A percentile compares a stretch with the other conserved stretches of the same genome.
Evolutionary conservation across 2,888 invertebrate species (phyloP).

Genomic region (Megamerina dolium): DNA sequence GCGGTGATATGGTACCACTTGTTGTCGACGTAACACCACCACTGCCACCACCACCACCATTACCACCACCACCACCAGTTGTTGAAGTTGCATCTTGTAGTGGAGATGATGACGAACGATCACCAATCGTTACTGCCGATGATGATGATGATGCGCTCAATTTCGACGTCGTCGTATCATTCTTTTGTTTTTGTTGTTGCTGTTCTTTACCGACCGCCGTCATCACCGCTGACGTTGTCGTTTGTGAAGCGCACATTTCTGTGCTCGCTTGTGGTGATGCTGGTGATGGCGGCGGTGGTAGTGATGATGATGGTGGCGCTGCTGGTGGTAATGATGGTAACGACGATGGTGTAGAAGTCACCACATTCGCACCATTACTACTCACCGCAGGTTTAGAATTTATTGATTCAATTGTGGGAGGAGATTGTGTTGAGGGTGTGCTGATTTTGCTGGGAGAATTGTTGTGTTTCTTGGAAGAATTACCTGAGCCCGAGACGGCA

Average conservation of each 20-base stretch:
- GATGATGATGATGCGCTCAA: slow-evolving; percentile 9
- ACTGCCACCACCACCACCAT: too few relatives aligned
- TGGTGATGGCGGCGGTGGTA: slow-evolving; percentile 11
- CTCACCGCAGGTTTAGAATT: too few relatives aligned
- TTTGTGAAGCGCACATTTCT: not conserved
- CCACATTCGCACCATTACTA: slow-evolving; percentile 11
- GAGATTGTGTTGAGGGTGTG: not conserved
- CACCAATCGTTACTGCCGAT: slow-evolving; percentile 12
- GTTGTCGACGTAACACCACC: slow-evolving; percentile 45
- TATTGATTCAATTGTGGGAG: slow-evolving; percentile 3
- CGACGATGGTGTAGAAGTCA: too few relatives aligned
- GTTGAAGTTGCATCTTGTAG: slow-evolving; percentile 27
- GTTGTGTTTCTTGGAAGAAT: slow-evolving; percentile 8
- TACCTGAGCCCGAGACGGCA: slow-evolving; percentile 15
- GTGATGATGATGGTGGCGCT: slow-evolving; percentile 14
- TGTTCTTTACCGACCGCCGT: slow-evolving; percentile 12
- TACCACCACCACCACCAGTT: too few relatives aligned
- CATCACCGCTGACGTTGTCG: slow-evolving; percentile 6
- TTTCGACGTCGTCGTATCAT: too few relatives aligned
- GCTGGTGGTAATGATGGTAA: slow-evolving; percentile 11
- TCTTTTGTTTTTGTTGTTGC: too few relatives aligned
- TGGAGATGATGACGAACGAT: slow-evolving; percentile 10
- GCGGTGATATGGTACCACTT: slow-evolving; percentile 41
- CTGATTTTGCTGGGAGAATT: slow-evolving; percentile 15
- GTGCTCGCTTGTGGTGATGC: not conserved